Conservation (phyloP, 2,797 vertebrate genomes). For the Rallus crepitans region DNA sequence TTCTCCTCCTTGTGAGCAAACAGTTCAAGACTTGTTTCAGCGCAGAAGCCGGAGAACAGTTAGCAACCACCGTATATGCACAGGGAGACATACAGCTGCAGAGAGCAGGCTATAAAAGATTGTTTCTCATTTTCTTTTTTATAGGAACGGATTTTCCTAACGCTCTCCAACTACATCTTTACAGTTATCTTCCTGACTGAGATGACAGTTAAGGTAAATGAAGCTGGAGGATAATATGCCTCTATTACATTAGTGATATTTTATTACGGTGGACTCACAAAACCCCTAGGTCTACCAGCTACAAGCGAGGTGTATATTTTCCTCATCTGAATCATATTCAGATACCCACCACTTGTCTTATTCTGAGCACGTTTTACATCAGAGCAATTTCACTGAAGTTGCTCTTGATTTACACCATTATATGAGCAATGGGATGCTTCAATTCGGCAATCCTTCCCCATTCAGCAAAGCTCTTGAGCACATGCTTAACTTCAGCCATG, state of each 20-base stretch:
- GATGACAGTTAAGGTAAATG: slow-evolving; percentile 93
- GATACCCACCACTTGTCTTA: background rate
- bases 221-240: background rate
- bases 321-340: background rate
- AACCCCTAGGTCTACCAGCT: background rate
- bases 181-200: slow-evolving; percentile 96
- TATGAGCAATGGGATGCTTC: slow-evolving; percentile 38
- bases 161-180: slow-evolving; percentile 97
- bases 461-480: slow-evolving; percentile 57
- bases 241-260: background rate
- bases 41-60: background rate
- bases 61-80: background rate
- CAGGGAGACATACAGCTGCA: background rate
- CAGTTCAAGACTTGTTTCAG: background rate
- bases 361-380: slow-evolving; percentile 13
- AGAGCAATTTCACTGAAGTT: slow-evolving; percentile 32
- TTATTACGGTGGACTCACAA: background rate
- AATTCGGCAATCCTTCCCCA: slow-evolving; percentile 43
- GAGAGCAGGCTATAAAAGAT: background rate
- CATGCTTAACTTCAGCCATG: slow-evolving; percentile 28
- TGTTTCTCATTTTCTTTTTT: slow-evolving; percentile 45
- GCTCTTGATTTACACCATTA: slow-evolving; percentile 59
- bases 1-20: background rate
- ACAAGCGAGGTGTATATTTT: background rate
- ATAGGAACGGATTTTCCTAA: slow-evolving; percentile 96